A percentile compares a stretch with the other conserved stretches of the same genome.
Conservation (phyloP, 2,113 vertebrate species). For the Podiceps cristatus region DNA sequence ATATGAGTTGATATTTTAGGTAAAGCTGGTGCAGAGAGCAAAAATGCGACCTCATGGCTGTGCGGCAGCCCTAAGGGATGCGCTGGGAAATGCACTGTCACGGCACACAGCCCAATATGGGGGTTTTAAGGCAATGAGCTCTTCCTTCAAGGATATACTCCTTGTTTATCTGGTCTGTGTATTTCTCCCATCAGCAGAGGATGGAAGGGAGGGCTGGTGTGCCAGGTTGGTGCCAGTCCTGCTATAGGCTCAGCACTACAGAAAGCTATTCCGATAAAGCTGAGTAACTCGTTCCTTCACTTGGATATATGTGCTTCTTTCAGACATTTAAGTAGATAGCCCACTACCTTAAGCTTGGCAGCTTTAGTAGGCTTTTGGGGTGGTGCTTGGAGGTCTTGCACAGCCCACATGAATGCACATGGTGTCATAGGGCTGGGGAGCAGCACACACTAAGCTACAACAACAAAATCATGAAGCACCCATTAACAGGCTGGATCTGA, state of each 20-base stretch:
- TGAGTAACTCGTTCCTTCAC: neutral
- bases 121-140: accelerated
- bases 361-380: neutral
- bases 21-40: neutral
- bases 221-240: neutral
- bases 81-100: neutral
- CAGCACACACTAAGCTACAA: neutral
- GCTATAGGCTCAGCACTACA: accelerated
- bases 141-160: neutral
- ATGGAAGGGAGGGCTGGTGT: neutral
- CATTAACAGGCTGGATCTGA: neutral
- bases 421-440: neutral
- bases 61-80: neutral
- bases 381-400: neutral
- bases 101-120: accelerated
- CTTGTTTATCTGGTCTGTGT: neutral
- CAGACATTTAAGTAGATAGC: neutral
- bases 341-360: neutral
- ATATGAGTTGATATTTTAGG: neutral
- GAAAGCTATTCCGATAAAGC: neutral
- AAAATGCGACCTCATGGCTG: neutral
- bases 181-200: neutral
- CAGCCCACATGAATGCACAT: neutral
- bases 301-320: neutral
- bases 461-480: neutral